phyloP scores from a whole-genome alignment of 2,888 invertebrate species.

The Ichneumoninae sp. region DNA sequence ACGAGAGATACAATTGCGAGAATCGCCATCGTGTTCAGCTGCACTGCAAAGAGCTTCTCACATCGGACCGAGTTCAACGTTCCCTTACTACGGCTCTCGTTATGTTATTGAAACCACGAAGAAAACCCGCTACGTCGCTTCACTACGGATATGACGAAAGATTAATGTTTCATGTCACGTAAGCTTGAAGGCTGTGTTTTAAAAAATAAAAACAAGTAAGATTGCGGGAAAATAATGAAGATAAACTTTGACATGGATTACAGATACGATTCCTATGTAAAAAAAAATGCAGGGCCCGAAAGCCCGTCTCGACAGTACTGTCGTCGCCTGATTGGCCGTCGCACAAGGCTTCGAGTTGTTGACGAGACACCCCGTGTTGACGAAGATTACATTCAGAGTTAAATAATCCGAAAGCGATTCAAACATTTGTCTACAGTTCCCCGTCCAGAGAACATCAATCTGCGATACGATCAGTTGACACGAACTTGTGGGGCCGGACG shows the following conservation, averaged over 20 bases:
- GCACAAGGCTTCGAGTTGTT: background rate
- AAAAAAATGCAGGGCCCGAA: too few relatives aligned
- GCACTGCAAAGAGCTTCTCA: constrained; percentile 34
- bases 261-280: too few relatives aligned
- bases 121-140: constrained; percentile 5
- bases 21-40: constrained; percentile 52
- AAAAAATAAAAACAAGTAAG: background rate
- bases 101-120: constrained; percentile 64
- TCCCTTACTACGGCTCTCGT: constrained; percentile 49
- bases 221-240: too few relatives aligned
- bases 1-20: constrained; percentile 62
- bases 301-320: too few relatives aligned
- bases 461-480: too few relatives aligned
- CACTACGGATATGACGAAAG: background rate
- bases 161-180: background rate
- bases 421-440: background rate
- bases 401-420: background rate
- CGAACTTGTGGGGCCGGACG: too few relatives aligned
- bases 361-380: background rate
- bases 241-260: too few relatives aligned
- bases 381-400: background rate
- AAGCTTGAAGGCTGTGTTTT: background rate
- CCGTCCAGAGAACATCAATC: background rate
- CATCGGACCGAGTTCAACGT: constrained; percentile 64
- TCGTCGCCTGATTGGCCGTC: too few relatives aligned